Evolutionary conservation across 2,797 vertebrate genomes (phyloP), one percentile per base, ranked within the genome.

Genomic region (Bradypodion pumilum): DNA sequence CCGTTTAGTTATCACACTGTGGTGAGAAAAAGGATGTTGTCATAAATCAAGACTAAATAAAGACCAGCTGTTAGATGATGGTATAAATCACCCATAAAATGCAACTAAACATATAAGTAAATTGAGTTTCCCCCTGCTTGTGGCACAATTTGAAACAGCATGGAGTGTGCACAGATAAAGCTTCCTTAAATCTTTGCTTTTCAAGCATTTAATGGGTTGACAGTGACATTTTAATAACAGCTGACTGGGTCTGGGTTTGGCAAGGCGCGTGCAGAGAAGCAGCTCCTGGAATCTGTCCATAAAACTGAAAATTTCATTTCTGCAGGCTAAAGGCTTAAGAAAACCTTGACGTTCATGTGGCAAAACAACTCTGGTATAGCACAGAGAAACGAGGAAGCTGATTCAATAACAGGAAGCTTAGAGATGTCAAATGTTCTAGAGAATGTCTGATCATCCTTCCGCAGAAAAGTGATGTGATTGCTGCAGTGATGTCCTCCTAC

Each of bases 151-250:
- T 91, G 89, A 63, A 91, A 81, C 86, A 91, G 92, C 1, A 12
- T 87, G 87, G 91, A 89, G 88, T 92, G 87, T 74, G 35, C 82
- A 85, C 35, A 77, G 77, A 93, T 88, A 94, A 92, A 93, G 87
- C 84, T 90, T 8, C 90, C 86, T 94, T 93, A 94, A 94, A 91
- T 91, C 91, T 89, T 74, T 5, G 83, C 91, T 92, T 92, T 92
- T 93, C 92, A 92, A 92, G 90, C 91, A 88, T 90, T 92, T 94
- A 92, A 94, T 91, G 89, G 88, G 90, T 91, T 92, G 92, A 93
- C 91, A 94, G 87, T 87, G 93, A 91, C 92, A 90, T 93, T 94
- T 94, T 94, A 93, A 94, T 94, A 93, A 93, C 92, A 94, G 90
- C 82, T 87, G 82, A 92, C 83, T 92, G 91, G 92, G 90, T 90